Evolutionary conservation across 2,113 vertebrate species (phyloP), one percentile per base, ranked within the genome.

Genomic region (Phrynocephalus versicolor): DNA sequence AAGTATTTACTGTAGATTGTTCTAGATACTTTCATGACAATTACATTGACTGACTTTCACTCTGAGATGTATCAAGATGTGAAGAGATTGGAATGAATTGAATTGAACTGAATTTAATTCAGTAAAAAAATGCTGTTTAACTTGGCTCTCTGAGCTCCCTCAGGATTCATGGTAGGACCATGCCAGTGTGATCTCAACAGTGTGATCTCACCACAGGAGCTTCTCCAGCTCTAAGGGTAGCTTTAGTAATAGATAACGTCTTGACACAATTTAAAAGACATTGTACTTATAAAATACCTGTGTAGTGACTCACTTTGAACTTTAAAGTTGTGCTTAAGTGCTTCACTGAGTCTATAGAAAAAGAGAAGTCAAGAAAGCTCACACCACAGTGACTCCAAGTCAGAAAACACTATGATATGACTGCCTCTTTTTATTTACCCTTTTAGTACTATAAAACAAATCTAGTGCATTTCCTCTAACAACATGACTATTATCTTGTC

Each of bases 401-500:
- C 62, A 81, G 72, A 69, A 55, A 27, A 81, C n/a, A 33, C 30
- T 78, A 30, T 27, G 35, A 35, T 69, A 70, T 70, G 45, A 45
- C 14, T 58, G 3, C 19, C 30, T 87, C 21, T 69, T 75, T n/a
- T 81, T 81, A 77, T 69, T 82, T 82, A 76, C 15, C 27, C 65
- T 45, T 79, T 85, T 79, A 85, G 14, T 33, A 23, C 30, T 8
- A 30, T 58, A 39, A 75, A 60, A 69, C 25, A 51, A 77, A 58
- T 55, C 2, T 77, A 45, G 51, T 76, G 62, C 27, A 35, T 82
- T 87, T 77, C 64, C 76, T 45, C 35, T 76, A 45, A 8, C 72
- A 77, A 82, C 64, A 76, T n/a, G 10, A 67, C 62, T 69, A 82
- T 86, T 86, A 58, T 81, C 72, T 81, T 81, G 83, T 84, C 83